Conservation (phyloP, 2,797 vertebrate genomes). For the Sternarchorhynchus goeldii region DNA sequence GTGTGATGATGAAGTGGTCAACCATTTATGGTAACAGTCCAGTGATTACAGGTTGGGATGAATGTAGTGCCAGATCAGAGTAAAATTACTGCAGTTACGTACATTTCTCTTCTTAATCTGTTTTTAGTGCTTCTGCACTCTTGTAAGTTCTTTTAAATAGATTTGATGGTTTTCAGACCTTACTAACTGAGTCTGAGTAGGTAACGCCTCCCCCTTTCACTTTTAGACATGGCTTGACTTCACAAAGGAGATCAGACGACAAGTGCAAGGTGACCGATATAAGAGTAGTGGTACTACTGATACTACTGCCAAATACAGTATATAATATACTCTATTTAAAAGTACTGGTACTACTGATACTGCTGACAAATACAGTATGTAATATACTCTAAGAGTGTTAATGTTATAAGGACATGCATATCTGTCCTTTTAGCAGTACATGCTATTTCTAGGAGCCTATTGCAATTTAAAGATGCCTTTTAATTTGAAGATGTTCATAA, state of each 20-base stretch:
- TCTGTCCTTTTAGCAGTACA: background rate
- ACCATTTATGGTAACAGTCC: no score
- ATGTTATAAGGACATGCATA: no score
- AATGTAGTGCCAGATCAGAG: no score
- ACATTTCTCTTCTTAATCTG: no score
- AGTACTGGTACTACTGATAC: background rate
- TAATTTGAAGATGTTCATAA: background rate
- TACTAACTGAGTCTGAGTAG: no score
- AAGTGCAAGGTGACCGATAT: slow-evolving; percentile 84
- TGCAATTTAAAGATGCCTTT: background rate
- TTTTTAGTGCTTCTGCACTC: no score
- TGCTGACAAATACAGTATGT: background rate
- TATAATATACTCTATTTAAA: background rate
- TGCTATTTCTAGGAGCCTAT: no score
- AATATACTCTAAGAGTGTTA: background rate
- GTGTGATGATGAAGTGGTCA: no score
- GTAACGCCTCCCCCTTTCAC: slow-evolving; percentile 46
- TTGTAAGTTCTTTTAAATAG: no score
- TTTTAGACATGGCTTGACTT: slow-evolving; percentile 92
- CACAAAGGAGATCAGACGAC: slow-evolving; percentile 92
- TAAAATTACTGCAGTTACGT: no score
- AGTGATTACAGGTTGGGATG: no score
- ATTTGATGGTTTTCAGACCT: no score
- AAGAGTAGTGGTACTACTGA: background rate
- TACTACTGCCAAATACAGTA: background rate